Percentiles rank a stretch among this genome's conserved stretches.
Conservation (phyloP, 2,888 invertebrate genomes). For the Helleia helle region DNA sequence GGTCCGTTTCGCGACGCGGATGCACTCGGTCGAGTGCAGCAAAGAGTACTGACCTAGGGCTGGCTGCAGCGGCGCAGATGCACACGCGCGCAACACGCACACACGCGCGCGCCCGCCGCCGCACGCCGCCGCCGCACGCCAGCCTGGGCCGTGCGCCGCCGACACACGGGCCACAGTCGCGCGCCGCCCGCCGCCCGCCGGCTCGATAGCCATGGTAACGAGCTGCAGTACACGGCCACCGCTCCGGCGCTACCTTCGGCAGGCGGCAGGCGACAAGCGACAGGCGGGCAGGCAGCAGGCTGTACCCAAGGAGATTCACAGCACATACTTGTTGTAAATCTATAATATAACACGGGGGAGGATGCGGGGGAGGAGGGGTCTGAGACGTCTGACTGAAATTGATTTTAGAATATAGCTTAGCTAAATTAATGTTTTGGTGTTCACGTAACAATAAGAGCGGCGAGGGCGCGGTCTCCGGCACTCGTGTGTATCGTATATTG, state of each 20-base stretch:
- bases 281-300: too few relatives aligned
- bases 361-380: not conserved
- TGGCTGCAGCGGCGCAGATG: constrained; percentile 34
- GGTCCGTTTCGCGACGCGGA: constrained; percentile 21
- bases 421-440: too few relatives aligned
- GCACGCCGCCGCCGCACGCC: constrained; percentile 10
- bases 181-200: constrained; percentile 16
- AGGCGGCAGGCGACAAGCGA: too few relatives aligned
- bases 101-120: constrained; percentile 16
- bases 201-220: constrained; percentile 25
- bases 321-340: not conserved
- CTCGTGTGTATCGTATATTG: too few relatives aligned
- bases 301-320: constrained; percentile 2
- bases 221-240: constrained; percentile 22
- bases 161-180: constrained; percentile 4
- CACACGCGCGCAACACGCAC: constrained; percentile 25
- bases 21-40: constrained; percentile 34
- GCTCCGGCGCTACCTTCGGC: constrained; percentile 13
- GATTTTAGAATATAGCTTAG: not conserved
- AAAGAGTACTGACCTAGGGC: constrained; percentile 39
- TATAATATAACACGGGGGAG: not conserved
- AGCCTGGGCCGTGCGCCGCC: not conserved
- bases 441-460: too few relatives aligned
- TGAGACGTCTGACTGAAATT: not conserved
- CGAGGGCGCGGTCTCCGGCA: too few relatives aligned